Evolutionary conservation across 2,113 vertebrate genomes (phyloP).

Genomic region (Anser cygnoides): DNA sequence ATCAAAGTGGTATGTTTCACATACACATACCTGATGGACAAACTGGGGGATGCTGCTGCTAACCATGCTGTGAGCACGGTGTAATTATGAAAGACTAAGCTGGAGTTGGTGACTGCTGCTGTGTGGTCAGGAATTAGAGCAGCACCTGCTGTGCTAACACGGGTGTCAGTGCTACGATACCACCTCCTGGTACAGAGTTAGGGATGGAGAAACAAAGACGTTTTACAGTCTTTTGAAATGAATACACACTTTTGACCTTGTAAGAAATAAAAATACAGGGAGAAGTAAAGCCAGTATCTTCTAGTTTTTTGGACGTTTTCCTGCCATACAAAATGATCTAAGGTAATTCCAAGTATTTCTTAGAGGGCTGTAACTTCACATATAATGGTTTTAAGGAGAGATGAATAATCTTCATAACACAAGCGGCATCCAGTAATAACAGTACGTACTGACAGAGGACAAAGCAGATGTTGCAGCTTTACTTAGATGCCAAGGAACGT

Average conservation of each 20-base stretch:
- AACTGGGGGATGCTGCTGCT: not conserved
- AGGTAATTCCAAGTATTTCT: not conserved
- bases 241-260: not conserved
- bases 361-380: not conserved
- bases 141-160: not conserved
- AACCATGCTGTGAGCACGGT: not conserved
- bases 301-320: not conserved
- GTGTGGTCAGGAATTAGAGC: not conserved
- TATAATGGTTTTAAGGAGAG: not conserved
- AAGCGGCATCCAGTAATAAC: not conserved
- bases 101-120: not conserved
- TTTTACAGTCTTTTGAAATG: not conserved
- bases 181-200: not conserved
- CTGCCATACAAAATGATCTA: too few species aligned
- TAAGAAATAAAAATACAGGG: not conserved
- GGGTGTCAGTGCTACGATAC: not conserved
- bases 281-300: not conserved
- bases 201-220: rapidly evolving
- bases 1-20: rapidly evolving
- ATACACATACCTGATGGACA: not conserved
- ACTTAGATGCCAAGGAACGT: not conserved
- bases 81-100: too few species aligned
- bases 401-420: not conserved
- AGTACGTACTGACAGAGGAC: rapidly evolving
- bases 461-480: not conserved